These are phyloP conservation scores for Balanococcus diminutus DNA, from an alignment of 2,888 invertebrate genomes.

Conservation along the genomic window DNA sequence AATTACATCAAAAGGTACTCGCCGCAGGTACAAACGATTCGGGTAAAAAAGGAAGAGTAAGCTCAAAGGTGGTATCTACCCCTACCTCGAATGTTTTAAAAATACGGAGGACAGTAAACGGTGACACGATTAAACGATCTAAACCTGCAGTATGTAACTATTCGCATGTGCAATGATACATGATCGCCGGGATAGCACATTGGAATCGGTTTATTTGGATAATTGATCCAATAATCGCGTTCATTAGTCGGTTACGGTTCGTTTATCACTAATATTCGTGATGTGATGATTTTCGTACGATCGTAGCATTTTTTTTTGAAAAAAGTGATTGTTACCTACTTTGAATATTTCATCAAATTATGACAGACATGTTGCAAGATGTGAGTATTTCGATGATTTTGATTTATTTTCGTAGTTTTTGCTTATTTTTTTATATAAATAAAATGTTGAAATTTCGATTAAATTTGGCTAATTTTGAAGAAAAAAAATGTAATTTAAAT, in stretches of 20 bases:
- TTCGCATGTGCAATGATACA: slow-evolving; percentile 46
- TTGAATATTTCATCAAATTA: neutral
- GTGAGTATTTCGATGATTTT: slow-evolving; percentile 27
- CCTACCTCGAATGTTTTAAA: neutral
- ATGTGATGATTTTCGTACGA: slow-evolving; percentile 43
- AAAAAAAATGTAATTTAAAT: too few species aligned
- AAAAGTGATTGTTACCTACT: slow-evolving; percentile 26
- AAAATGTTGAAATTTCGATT: neutral
- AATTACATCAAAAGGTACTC: neutral
- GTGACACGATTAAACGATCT: slow-evolving; percentile 10
- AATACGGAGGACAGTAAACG: neutral
- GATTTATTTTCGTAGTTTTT: neutral
- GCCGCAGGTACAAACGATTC: neutral
- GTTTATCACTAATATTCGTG: slow-evolving; percentile 36
- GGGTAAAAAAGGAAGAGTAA: neutral
- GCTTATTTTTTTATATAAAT: neutral
- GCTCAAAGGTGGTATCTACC: slow-evolving; percentile 15
- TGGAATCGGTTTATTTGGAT: slow-evolving; percentile 43
- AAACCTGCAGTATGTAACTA: slow-evolving; percentile 31
- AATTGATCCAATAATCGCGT: slow-evolving; percentile 41
- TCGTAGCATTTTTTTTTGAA: neutral
- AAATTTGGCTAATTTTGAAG: too few species aligned
- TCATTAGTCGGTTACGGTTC: neutral
- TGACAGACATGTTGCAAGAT: slow-evolving; percentile 53
- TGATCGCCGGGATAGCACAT: slow-evolving; percentile 44